Conservation (phyloP, 2,797 vertebrate genomes). For the Typhlichthys eigenmanni region DNA sequence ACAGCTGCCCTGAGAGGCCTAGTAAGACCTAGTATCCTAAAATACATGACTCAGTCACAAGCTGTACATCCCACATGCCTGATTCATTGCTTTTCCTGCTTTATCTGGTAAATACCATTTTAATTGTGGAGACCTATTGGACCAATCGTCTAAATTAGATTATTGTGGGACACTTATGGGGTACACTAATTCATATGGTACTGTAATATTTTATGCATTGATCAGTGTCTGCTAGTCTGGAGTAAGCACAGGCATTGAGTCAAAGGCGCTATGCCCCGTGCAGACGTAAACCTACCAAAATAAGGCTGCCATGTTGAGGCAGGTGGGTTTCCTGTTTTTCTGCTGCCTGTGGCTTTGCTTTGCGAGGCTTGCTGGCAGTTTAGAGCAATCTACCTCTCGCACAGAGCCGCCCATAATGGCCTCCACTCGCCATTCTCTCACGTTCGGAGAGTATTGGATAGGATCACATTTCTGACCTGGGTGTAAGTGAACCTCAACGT, state of each 20-base stretch:
- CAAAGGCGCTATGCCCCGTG: slow-evolving; percentile 25
- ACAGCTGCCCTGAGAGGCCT: slow-evolving; percentile 25
- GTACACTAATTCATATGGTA: background rate
- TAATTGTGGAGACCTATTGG: background rate
- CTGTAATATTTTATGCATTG: background rate
- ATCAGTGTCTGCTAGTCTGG: background rate
- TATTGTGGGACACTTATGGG: background rate
- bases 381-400: background rate
- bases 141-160: background rate
- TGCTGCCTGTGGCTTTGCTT: slow-evolving; percentile 11
- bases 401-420: background rate
- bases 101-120: slow-evolving; percentile 18
- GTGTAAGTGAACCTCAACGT: background rate
- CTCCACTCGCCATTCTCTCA: background rate
- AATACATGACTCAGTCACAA: background rate
- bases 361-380: background rate
- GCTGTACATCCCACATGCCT: slow-evolving; percentile 11
- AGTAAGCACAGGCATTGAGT: slow-evolving; percentile 21
- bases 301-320: slow-evolving; percentile 38
- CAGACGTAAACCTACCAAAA: slow-evolving; percentile 42
- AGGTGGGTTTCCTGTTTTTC: slow-evolving; percentile 65
- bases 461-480: too few species aligned
- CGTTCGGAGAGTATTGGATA: background rate
- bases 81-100: slow-evolving; percentile 6
- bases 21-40: slow-evolving; percentile 15